These are phyloP conservation scores for Zapus hudsonius DNA, from an alignment of 2,113 vertebrate species.

Conservation along the genomic window DNA sequence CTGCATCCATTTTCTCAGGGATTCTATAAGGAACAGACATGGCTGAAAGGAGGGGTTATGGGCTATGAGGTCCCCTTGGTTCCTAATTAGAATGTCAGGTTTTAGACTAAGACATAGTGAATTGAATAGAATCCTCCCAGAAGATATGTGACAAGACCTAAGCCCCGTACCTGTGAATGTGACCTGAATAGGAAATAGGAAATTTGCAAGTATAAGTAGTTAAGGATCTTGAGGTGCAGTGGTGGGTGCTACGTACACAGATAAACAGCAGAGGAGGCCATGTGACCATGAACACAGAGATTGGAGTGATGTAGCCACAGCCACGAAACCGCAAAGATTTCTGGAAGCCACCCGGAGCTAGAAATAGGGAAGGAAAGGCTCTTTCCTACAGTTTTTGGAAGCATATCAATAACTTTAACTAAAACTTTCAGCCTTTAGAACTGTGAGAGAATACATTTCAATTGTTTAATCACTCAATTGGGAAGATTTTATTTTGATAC, in stretches of 20 bases:
- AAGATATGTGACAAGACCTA: background rate
- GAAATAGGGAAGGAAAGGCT: background rate
- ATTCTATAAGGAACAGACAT: background rate
- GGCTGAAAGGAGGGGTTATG: background rate
- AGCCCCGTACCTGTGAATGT: background rate
- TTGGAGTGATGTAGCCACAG: accelerated
- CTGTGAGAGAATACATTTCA: background rate
- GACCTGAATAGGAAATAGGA: no score
- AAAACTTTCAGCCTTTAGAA: background rate
- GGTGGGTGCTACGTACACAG: no score
- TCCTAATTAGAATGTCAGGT: background rate
- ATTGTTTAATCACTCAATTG: no score
- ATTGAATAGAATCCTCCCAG: background rate
- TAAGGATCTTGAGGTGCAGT: background rate
- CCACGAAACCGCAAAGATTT: background rate
- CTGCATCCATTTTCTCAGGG: accelerated
- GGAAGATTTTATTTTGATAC: background rate
- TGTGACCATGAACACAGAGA: no score
- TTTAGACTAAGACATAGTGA: background rate
- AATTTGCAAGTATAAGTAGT: background rate
- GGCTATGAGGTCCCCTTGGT: background rate
- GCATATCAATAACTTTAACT: background rate
- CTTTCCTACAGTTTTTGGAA: background rate
- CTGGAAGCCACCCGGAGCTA: background rate
- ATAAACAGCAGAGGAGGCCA: background rate